Evolutionary conservation across 2,797 vertebrate species (phyloP), one percentile per base, ranked within the genome.

Genomic region (Thunnus albacares): DNA sequence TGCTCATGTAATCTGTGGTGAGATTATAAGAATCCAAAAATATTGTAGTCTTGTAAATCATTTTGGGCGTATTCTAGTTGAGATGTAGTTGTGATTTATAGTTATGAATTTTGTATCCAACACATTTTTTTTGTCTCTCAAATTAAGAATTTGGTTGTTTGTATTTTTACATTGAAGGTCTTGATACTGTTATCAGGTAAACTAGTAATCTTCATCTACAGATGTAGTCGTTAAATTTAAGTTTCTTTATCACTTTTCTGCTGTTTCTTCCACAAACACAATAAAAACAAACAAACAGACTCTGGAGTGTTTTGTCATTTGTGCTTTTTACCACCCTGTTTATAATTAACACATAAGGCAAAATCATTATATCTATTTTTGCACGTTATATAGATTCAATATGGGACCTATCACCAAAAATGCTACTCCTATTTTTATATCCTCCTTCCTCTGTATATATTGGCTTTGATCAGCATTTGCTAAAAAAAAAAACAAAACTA

Each of bases 221-320:
- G 17, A 17, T 43, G 60, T 67, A 5, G 2, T 63, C 24, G 24
- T 13, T 18, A 6, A 26, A 14, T 65, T 64, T 67, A 26, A 28
- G 0, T 28, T 0, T 52, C 4, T 59, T 35, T 7, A 18, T 66
- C 2, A 59, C 1, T 51, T 7, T 47, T 47, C 41, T 52, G 24
- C 24, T 69, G 5, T 62, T 63, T 15, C 11, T 75, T 71, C 63
- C 49, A 61, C 10, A 58, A 85, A 77, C 70, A 89, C 78, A 88
- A 11, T 67, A 0, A 75, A 24, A 24, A 24, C 24, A 79, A 77
- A 57, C 6, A 18, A 59, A 47, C 12, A 49, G 2, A 1, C n/a
- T 47, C 3, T 18, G 2, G 10, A 11, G 38, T 33, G 13, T 62
- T 35, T 61, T 43, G 45, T 61, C 5, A 17, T 45, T 22, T 18